A percentile compares a stretch with the other conserved stretches of the same genome.
Conservation (phyloP, 2,113 vertebrate genomes). For the Hipposideros armiger region DNA sequence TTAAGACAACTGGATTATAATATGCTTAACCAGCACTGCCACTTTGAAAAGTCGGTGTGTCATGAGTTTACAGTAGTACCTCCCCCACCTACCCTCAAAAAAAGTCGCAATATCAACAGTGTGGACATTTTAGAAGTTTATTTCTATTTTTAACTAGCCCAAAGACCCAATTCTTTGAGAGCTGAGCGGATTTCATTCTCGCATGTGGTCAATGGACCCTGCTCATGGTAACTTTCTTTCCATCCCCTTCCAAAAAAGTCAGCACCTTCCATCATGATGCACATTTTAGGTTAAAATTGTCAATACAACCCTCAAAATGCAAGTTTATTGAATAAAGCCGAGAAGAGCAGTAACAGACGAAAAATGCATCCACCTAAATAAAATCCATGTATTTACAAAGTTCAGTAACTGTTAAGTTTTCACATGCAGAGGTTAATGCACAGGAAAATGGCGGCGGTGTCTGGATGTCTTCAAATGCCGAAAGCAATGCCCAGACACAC, state of each 20-base stretch:
- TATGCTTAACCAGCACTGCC: neutral
- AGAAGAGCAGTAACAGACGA: constrained; percentile 88
- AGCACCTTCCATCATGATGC: constrained; percentile 44
- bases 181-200: constrained; percentile 22
- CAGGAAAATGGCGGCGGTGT: constrained; percentile 86
- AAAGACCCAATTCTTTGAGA: neutral
- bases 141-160: constrained; percentile 63
- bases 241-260: neutral
- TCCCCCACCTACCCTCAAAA: neutral
- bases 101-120: neutral
- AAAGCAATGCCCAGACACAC: constrained; percentile 86
- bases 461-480: constrained; percentile 85
- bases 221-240: neutral
- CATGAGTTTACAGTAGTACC: neutral
- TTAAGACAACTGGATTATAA: neutral
- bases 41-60: neutral
- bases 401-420: constrained; percentile 86
- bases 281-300: constrained; percentile 80
- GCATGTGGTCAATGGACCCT: neutral
- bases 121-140: constrained; percentile 60
- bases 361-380: constrained; percentile 90
- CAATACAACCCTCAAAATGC: constrained; percentile 89
- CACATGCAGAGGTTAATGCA: constrained; percentile 90
- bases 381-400: constrained; percentile 90
- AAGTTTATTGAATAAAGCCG: constrained; percentile 91